Base-by-base conservation (phyloP, 1,140 invertebrate genomes). In the Scaptomyza pallida region DNA sequence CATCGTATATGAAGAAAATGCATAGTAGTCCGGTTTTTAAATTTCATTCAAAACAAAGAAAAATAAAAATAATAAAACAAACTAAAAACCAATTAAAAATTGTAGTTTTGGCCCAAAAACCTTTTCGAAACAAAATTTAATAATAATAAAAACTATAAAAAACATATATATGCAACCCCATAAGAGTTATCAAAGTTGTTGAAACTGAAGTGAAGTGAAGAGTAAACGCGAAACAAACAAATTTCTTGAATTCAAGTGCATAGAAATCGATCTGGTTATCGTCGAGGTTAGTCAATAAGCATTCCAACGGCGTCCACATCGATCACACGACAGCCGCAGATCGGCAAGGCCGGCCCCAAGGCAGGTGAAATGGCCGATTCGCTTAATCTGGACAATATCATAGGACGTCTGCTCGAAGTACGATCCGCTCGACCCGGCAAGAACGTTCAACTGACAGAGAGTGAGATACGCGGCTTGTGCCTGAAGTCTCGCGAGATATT, bases 401-500 rank as follows among this genome's bases (percentile, higher is more conserved):
- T 83, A 37, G 45, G 64, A 13, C 35, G 78, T 3, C 63, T 83
- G 30, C 44, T 83, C 15, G 80, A 82, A 45, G 80, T 99, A 72
- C 94, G 98, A 92, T 98, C 98, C 92, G 97, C 97, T 90, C 94
- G 98, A 91, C 98, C 98, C 74, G 98, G 98, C 61, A 99, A 98
- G 93, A 98, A 97, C 93, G 98, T 99, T 69, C 96, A 98, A 92
- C 94, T 99, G 92, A 96, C 97, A 74, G 98, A 99, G 94, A 95
- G 95, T 72, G 98, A 99, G 93, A 98, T 99, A 61, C 95, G 97
- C 86, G 97, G 97, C 48, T 94, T 99, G 57, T 99, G 98, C 92
- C 93, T 99, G 62, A 99, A 99, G 93, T 99, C 95, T 30, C 93
- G 98, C 83, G 98, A 99, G 94, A 99, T 99, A 90, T 99, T 99